Conservation (phyloP, 2,113 vertebrate genomes). For the Heteronetta atricapilla region DNA sequence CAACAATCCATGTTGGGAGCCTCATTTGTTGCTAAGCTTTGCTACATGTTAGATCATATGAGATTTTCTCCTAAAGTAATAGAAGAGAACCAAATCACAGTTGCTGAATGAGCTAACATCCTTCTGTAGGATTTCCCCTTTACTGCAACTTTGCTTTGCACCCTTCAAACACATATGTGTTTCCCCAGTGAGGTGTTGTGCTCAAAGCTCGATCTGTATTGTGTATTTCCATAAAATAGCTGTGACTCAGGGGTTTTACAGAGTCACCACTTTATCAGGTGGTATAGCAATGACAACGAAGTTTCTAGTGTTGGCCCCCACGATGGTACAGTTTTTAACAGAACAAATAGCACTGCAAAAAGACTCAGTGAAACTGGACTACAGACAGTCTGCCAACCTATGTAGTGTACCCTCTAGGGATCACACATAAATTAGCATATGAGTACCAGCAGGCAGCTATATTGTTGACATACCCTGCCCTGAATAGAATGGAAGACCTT, state of each 20-base stretch:
- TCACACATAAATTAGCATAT: background rate
- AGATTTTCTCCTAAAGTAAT: background rate
- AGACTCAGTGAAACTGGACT: background rate
- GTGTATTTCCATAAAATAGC: background rate
- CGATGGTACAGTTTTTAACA: background rate
- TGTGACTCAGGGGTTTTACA: background rate
- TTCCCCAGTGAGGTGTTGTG: background rate
- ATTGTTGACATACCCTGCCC: background rate
- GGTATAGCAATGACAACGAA: background rate
- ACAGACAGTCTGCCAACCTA: background rate
- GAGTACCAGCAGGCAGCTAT: background rate
- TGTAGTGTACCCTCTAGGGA: background rate
- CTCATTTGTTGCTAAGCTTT: background rate
- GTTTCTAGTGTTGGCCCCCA: background rate
- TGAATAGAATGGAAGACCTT: background rate
- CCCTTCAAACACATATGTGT: fast-evolving
- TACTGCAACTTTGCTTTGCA: background rate
- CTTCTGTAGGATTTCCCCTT: background rate
- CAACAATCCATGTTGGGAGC: background rate
- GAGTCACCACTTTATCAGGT: background rate
- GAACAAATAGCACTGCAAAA: background rate
- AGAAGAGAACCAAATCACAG: background rate
- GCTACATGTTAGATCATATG: background rate
- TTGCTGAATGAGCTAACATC: background rate
- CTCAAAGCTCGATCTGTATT: background rate